Conservation (phyloP, 2,113 vertebrate species). For the Chionomys nivalis region DNA sequence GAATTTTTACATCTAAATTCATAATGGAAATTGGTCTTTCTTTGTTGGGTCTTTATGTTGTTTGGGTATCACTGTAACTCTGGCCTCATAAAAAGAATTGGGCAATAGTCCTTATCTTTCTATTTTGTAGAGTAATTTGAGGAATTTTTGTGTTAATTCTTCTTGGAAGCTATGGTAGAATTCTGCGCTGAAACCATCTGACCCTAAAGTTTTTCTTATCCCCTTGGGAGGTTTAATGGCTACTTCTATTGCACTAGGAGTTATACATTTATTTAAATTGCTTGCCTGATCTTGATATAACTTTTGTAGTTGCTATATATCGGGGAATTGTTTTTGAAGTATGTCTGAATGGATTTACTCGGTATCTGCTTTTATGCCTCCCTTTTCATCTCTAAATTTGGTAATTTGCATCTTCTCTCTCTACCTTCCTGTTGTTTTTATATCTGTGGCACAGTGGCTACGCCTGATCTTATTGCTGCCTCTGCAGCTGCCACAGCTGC, state of each 20-base stretch:
- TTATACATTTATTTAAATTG: neutral
- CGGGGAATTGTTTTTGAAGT: neutral
- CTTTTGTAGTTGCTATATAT: neutral
- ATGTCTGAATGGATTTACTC: neutral
- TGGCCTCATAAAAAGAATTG: neutral
- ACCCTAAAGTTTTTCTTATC: neutral
- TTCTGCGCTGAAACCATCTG: neutral
- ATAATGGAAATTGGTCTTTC: neutral
- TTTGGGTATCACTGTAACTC: neutral
- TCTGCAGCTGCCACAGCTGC: no score
- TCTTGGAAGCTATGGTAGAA: neutral
- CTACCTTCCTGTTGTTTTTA: neutral
- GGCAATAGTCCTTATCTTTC: neutral
- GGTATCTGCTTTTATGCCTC: no score
- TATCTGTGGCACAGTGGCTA: no score
- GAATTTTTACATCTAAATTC: neutral
- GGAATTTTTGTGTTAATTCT: neutral
- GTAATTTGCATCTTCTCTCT: neutral
- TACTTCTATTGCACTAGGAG: neutral
- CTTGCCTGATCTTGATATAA: neutral
- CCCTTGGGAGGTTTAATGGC: neutral
- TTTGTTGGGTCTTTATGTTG: neutral
- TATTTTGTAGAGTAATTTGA: neutral
- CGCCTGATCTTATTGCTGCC: no score
- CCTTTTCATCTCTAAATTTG: neutral